A percentile compares a stretch with the other conserved stretches of the same genome.
Evolutionary conservation across 2,888 invertebrate genomes (phyloP).

Genomic region (Theretra japonica): DNA sequence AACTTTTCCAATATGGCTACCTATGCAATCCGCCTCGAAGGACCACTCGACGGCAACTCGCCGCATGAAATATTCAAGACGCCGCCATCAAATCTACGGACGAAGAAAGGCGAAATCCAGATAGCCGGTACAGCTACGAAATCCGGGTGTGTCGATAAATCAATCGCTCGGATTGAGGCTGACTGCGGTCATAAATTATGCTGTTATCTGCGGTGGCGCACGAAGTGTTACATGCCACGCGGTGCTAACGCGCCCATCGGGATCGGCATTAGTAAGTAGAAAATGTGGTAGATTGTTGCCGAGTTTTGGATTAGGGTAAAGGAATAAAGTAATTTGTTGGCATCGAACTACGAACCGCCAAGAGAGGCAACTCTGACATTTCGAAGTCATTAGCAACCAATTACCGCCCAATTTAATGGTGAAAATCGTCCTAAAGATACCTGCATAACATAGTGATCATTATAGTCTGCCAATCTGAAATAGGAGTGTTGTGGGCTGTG

Average conservation of each 20-base stretch:
- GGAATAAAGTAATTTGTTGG: no score
- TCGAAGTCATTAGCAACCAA: no score
- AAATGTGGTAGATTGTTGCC: no score
- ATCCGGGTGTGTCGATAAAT: slow-evolving; percentile 28
- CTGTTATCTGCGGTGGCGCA: slow-evolving; percentile 36
- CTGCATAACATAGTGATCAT: no score
- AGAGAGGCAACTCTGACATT: no score
- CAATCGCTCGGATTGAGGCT: slow-evolving; percentile 21
- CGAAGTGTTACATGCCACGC: slow-evolving; percentile 33
- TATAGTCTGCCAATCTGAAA: no score
- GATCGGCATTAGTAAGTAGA: no score
- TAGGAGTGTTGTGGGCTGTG: no score
- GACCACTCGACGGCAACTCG: slow-evolving; percentile 10
- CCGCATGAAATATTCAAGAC: slow-evolving; percentile 23
- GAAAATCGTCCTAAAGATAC: no score
- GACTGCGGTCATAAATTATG: slow-evolving; percentile 40
- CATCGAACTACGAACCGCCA: no score
- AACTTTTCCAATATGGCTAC: slow-evolving; percentile 6
- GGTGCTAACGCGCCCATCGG: not conserved
- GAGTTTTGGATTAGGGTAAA: no score
- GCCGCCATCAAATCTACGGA: slow-evolving; percentile 10
- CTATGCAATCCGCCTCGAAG: slow-evolving; percentile 10
- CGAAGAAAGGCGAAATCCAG: not conserved
- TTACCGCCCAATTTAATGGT: no score
- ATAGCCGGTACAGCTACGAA: slow-evolving; percentile 3